A percentile compares a stretch with the other conserved stretches of the same genome.
Evolutionary conservation across 2,888 invertebrate species (phyloP).

Genomic region (Diarsia dahlii): DNA sequence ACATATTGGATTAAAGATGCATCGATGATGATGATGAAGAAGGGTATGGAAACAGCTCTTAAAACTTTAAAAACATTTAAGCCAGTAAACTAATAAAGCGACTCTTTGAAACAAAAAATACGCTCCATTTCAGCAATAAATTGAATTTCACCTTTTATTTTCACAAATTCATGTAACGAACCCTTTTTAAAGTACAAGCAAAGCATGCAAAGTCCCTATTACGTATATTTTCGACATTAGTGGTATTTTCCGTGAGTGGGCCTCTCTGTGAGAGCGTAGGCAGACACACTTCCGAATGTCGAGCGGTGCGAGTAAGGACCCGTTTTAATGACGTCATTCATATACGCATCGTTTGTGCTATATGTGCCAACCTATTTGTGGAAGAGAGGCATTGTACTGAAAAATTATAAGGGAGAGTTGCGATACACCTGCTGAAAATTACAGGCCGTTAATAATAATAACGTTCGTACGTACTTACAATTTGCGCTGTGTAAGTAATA

Average conservation of each 20-base stretch:
- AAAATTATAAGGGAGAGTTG: slow-evolving; percentile 13
- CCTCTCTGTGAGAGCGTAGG: slow-evolving; percentile 54
- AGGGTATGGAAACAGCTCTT: background rate
- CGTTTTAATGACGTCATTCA: slow-evolving; percentile 63
- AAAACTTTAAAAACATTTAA: background rate
- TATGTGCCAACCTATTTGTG: slow-evolving; percentile 41
- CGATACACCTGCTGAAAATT: background rate
- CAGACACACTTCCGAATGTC: slow-evolving; percentile 63
- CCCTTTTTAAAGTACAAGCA: slow-evolving; percentile 10
- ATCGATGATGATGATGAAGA: background rate
- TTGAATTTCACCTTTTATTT: background rate
- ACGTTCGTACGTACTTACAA: background rate
- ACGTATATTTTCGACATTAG: slow-evolving; percentile 57
- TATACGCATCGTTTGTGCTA: slow-evolving; percentile 46
- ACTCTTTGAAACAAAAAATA: background rate
- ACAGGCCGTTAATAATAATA: background rate
- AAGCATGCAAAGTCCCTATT: slow-evolving; percentile 4
- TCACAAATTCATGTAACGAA: slow-evolving; percentile 4
- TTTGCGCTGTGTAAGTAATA: background rate
- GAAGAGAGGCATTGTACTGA: slow-evolving; percentile 28
- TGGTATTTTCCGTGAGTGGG: slow-evolving; percentile 58
- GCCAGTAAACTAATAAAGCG: background rate
- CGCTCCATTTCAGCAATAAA: background rate
- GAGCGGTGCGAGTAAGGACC: slow-evolving; percentile 52
- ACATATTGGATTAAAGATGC: background rate